These are phyloP conservation scores for Pardalotus punctatus DNA, from an alignment of 2,113 vertebrate genomes.

Conservation along the genomic window DNA sequence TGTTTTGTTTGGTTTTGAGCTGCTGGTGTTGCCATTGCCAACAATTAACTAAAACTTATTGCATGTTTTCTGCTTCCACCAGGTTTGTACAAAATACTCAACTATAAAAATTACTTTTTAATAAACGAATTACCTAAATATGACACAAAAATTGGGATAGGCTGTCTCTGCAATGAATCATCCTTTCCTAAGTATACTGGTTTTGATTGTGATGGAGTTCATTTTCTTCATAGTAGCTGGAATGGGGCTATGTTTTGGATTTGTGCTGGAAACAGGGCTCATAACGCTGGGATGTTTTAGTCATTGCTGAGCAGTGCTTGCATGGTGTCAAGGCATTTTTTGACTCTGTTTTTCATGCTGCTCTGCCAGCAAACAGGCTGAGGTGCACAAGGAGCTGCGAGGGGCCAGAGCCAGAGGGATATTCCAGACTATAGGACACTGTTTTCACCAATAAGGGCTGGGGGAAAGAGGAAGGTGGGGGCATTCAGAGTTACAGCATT, in stretches of 20 bases:
- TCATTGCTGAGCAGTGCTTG: neutral
- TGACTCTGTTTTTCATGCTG: neutral
- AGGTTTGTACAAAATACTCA: neutral
- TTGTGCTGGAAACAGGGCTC: neutral
- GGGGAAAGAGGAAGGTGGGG: neutral
- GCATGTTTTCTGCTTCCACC: neutral
- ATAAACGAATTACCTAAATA: neutral
- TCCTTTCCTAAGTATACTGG: neutral
- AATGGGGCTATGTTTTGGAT: neutral
- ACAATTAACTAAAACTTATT: neutral
- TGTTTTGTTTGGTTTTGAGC: neutral
- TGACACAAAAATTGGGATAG: neutral
- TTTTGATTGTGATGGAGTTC: neutral
- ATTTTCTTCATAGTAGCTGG: neutral
- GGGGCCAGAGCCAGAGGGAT: neutral
- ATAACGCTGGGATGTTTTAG: neutral
- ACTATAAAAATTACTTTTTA: neutral
- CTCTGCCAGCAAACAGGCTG: neutral
- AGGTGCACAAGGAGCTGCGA: neutral
- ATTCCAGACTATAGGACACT: neutral
- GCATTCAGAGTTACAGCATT: neutral
- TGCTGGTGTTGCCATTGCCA: neutral
- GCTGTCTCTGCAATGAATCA: neutral
- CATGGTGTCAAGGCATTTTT: accelerated
- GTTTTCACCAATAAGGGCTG: neutral